phyloP scores from a whole-genome alignment of 2,113 vertebrate species.

The Acrocephalus kingi region DNA sequence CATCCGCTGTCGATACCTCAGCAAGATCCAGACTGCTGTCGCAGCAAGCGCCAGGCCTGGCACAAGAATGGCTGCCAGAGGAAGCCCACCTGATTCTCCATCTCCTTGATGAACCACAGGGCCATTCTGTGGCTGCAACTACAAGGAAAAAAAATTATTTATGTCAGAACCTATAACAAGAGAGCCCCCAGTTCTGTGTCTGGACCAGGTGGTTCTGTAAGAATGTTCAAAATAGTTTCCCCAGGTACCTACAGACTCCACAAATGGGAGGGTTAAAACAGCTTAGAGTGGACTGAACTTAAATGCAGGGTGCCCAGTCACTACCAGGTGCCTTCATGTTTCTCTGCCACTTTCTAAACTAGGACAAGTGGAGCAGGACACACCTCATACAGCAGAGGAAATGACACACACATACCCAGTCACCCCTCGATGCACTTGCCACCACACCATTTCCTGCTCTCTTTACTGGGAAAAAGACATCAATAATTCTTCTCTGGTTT shows the following conservation, averaged over 20 bases:
- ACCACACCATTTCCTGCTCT: background rate
- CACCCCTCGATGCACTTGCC: background rate
- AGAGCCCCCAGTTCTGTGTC: background rate
- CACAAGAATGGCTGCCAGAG: constrained; percentile 70
- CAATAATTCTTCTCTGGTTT: background rate
- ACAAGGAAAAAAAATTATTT: constrained; percentile 26
- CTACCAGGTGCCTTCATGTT: background rate
- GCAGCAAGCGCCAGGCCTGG: constrained; percentile 67
- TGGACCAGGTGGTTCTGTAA: background rate
- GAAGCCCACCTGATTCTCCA: constrained; percentile 73
- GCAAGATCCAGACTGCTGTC: constrained; percentile 62
- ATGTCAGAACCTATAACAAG: background rate
- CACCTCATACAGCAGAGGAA: background rate
- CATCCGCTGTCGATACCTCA: constrained; percentile 74
- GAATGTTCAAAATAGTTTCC: background rate
- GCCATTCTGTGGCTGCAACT: constrained; percentile 76
- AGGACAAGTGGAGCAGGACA: background rate
- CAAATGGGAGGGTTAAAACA: background rate
- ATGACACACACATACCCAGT: background rate
- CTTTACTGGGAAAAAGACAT: background rate
- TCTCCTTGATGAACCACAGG: constrained; percentile 62
- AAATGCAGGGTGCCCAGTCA: background rate
- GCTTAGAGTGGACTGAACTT: background rate
- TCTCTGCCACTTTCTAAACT: background rate
- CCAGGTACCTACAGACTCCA: background rate